phyloP scores from a whole-genome alignment of 2,797 vertebrate species.

The Echeneis naucrates region DNA sequence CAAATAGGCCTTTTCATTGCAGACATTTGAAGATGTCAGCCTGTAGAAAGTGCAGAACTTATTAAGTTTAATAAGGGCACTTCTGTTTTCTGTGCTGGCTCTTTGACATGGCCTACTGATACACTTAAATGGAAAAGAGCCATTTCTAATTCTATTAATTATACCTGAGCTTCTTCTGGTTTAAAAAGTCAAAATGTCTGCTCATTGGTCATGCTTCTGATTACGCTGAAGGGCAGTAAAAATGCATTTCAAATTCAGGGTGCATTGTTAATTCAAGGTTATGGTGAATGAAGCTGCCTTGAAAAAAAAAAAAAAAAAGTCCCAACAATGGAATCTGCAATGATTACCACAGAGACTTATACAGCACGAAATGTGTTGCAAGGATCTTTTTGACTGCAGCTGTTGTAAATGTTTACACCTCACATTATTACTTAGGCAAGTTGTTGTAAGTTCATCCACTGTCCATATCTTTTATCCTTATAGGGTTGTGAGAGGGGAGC shows the following conservation, averaged over 20 bases:
- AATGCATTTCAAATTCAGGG: conserved; percentile 5
- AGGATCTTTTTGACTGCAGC: conserved; percentile 2
- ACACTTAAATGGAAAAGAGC: conserved; percentile 14
- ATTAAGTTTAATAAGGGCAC: conserved; percentile 17
- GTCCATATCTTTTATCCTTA: too few relatives aligned
- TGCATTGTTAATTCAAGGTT: conserved; percentile 17
- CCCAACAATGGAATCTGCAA: conserved; percentile 14
- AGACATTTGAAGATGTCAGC: conserved; percentile 2
- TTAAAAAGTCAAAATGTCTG: conserved; percentile 16
- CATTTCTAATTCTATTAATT: conserved; percentile 31
- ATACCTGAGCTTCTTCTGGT: conserved; percentile 11
- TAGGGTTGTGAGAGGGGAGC: too few relatives aligned
- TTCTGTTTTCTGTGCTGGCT: conserved; percentile 3
- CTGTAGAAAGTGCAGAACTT: conserved; percentile 1
- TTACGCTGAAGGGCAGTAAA: neutral
- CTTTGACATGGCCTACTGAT: conserved; percentile 18
- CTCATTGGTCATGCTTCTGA: conserved; percentile 25
- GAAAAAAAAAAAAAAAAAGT: neutral
- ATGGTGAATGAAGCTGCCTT: neutral
- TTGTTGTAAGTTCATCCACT: neutral
- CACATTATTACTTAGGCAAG: neutral
- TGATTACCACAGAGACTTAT: conserved; percentile 2
- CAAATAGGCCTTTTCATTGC: neutral
- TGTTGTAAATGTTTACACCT: conserved; percentile 4
- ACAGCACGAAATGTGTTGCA: neutral